Percentiles rank a stretch among this genome's conserved stretches.
Conservation (phyloP, 2,113 vertebrate genomes). For the Trichomycterus rosablanca region DNA sequence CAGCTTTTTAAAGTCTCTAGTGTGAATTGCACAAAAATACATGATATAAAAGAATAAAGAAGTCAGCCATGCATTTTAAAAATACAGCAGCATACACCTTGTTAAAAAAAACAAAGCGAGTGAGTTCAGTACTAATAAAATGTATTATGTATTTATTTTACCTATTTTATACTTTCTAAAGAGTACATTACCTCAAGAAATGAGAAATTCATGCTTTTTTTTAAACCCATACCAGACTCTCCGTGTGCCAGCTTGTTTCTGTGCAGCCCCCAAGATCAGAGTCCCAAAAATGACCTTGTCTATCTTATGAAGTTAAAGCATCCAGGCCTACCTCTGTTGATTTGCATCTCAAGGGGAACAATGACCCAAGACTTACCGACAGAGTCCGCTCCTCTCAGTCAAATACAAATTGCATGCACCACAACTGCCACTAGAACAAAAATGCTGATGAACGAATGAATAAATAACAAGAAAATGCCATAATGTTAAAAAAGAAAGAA, state of each 20-base stretch:
- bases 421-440: conserved; percentile 41
- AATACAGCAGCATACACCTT: conserved; percentile 31
- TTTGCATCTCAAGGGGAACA: conserved; percentile 61
- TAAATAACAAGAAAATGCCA: too few species aligned
- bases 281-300: conserved; percentile 23
- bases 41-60: background rate
- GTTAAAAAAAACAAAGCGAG: conserved; percentile 40
- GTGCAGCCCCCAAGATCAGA: conserved; percentile 30
- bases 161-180: background rate
- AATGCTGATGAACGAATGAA: conserved; percentile 42
- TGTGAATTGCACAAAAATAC: too few species aligned
- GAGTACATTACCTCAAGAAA: conserved; percentile 34
- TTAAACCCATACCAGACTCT: conserved; percentile 26
- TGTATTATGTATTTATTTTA: conserved; percentile 10
- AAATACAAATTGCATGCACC: conserved; percentile 67
- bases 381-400: conserved; percentile 58
- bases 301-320: conserved; percentile 36
- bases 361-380: conserved; percentile 69
- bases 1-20: too few species aligned
- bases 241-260: conserved; percentile 23
- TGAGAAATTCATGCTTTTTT: conserved; percentile 31
- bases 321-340: conserved; percentile 69
- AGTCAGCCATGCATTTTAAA: conserved; percentile 39
- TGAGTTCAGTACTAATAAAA: conserved; percentile 37
- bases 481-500: conserved; percentile 27